A percentile compares a stretch with the other conserved stretches of the same genome.
These are phyloP conservation scores for Danio rerio DNA, from an alignment of 2,113 vertebrate species.

Conservation along the genomic window DNA sequence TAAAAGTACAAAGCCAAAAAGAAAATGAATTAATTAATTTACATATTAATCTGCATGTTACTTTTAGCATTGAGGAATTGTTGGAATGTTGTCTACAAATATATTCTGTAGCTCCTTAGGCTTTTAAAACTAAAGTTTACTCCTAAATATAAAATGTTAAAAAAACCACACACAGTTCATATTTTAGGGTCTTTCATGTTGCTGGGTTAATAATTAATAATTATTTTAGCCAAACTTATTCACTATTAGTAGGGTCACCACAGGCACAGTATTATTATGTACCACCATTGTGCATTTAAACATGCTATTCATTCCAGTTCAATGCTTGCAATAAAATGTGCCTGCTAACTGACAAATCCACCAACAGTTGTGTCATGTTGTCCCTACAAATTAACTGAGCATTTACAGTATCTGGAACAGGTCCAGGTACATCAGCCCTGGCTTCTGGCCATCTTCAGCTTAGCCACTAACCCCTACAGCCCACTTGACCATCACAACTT, in stretches of 20 bases:
- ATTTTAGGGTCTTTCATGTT: background rate
- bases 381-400: background rate
- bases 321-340: background rate
- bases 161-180: too few relatives aligned
- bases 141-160: too few relatives aligned
- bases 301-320: background rate
- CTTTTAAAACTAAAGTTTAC: too few relatives aligned
- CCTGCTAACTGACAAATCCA: constrained; percentile 33
- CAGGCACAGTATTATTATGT: background rate
- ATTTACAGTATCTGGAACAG: constrained; percentile 28
- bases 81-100: too few relatives aligned
- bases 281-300: background rate
- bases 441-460: constrained; percentile 28
- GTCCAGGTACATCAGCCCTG: constrained; percentile 29
- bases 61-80: too few relatives aligned
- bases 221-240: background rate
- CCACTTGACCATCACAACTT: constrained; percentile 26
- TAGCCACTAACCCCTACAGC: background rate
- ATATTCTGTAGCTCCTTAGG: too few relatives aligned
- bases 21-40: too few relatives aligned
- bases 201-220: background rate
- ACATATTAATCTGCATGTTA: too few relatives aligned
- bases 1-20: too few relatives aligned
- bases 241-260: background rate
- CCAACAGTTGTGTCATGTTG: constrained; percentile 37